Evolutionary conservation across 2,888 invertebrate species (phyloP).

Genomic region (Papilio demoleus): DNA sequence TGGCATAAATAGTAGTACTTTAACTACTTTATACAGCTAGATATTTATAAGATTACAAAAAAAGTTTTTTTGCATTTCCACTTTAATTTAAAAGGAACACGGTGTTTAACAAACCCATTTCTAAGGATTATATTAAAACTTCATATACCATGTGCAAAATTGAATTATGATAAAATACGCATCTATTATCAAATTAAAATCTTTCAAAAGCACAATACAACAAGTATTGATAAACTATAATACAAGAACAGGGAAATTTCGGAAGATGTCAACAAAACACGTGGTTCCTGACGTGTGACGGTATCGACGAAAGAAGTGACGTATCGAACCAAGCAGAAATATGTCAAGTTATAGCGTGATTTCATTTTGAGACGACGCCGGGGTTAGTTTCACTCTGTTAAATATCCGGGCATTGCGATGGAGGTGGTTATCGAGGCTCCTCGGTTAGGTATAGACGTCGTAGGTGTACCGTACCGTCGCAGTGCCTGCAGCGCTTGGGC

Average conservation of each 20-base stretch:
- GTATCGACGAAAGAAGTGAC: background rate
- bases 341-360: conserved; percentile 17
- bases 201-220: background rate
- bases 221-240: background rate
- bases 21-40: background rate
- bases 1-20: background rate
- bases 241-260: background rate
- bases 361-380: background rate
- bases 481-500: conserved; percentile 96
- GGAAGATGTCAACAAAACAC: conserved; percentile 30
- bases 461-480: conserved; percentile 88
- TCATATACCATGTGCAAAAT: background rate
- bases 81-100: background rate
- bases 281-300: conserved; percentile 25
- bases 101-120: background rate
- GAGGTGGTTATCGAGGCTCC: conserved; percentile 15
- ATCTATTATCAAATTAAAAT: background rate
- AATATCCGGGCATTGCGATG: conserved; percentile 7
- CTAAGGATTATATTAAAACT: background rate
- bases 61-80: too few relatives aligned
- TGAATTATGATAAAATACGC: background rate
- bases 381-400: conserved; percentile 28
- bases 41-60: too few relatives aligned
- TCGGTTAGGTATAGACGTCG: conserved; percentile 32
- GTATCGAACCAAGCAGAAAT: conserved; percentile 6